phyloP scores from a whole-genome alignment of 2,888 invertebrate species.

The Eupithecia subfuscata region DNA sequence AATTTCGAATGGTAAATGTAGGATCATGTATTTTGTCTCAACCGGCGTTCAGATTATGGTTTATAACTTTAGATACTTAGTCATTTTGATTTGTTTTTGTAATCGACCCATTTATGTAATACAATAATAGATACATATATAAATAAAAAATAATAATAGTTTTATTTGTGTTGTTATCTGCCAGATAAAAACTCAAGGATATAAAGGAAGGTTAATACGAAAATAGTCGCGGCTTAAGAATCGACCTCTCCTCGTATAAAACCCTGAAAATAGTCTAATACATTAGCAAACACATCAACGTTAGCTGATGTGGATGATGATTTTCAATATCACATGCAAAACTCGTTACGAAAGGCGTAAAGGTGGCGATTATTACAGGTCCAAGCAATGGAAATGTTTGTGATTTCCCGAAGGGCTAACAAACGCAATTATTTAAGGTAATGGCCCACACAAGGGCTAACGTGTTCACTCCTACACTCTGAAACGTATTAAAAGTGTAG shows the following conservation, averaged over 20 bases:
- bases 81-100: too few relatives aligned
- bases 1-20: too few relatives aligned
- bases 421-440: constrained; percentile 66
- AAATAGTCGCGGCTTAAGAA: too few relatives aligned
- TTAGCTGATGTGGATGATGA: neutral
- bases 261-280: neutral
- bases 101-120: too few relatives aligned
- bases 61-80: too few relatives aligned
- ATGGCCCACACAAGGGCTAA: constrained; percentile 45
- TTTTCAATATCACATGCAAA: constrained; percentile 1
- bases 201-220: too few relatives aligned
- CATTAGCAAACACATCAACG: neutral
- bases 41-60: too few relatives aligned
- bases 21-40: too few relatives aligned
- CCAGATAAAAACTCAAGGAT: too few relatives aligned
- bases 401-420: constrained; percentile 67
- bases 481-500: neutral
- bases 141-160: too few relatives aligned
- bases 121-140: too few relatives aligned
- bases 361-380: constrained; percentile 21
- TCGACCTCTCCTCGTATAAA: neutral
- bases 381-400: constrained; percentile 44
- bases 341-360: neutral
- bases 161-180: too few relatives aligned
- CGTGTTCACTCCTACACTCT: neutral